Percentiles rank a stretch among this genome's conserved stretches.
These are phyloP conservation scores for Tringa solitaria DNA, from an alignment of 2,113 vertebrate species.

Conservation along the genomic window DNA sequence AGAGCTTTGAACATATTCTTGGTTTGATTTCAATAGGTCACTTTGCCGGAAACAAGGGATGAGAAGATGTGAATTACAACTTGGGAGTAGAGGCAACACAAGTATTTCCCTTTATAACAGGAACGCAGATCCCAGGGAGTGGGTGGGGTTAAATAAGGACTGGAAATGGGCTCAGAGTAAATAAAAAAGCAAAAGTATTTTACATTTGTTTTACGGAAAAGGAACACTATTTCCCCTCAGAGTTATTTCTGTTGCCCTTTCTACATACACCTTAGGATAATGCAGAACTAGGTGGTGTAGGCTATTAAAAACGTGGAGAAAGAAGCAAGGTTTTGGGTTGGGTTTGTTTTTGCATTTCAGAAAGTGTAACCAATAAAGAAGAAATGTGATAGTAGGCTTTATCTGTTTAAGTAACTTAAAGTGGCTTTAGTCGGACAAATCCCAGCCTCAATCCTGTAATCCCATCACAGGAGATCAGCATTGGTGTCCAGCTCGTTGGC, in stretches of 20 bases:
- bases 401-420: constrained; percentile 8
- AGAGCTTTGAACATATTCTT: not conserved
- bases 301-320: not conserved
- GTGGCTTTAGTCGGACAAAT: constrained; percentile 10
- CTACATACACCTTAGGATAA: not conserved
- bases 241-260: not conserved
- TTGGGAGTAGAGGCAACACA: not conserved
- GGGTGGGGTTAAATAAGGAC: not conserved
- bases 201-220: not conserved
- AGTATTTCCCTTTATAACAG: not conserved
- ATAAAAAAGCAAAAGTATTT: not conserved
- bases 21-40: not conserved
- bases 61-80: not conserved
- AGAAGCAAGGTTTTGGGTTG: not conserved
- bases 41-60: not conserved
- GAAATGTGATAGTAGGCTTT: constrained; percentile 10
- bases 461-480: not conserved
- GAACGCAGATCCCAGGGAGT: not conserved
- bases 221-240: not conserved
- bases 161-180: not conserved
- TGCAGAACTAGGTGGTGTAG: not conserved
- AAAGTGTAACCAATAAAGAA: constrained; percentile 12
- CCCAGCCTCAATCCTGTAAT: constrained; percentile 27
- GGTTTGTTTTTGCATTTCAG: not conserved
- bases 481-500: not conserved